Base-by-base conservation (phyloP, 2,113 vertebrate genomes). In the Forbesichthys agassizii region DNA sequence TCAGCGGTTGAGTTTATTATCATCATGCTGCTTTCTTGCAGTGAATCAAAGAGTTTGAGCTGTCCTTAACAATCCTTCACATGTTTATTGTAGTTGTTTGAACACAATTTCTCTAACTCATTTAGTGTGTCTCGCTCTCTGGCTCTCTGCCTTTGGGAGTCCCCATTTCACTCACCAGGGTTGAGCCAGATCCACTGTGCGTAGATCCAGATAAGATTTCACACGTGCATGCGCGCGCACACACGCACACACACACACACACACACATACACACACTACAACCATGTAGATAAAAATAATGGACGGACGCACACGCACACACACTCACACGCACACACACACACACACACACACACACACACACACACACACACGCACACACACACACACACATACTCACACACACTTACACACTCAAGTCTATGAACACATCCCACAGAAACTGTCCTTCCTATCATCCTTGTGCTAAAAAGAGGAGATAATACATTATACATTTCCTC, bases 341-440 rank as follows among this genome's bases (percentile, higher is more conserved):
- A n/a, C 47, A 33, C 61, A 51, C 14, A 61, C 33, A n/a, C n/a
- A n/a, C n/a, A n/a, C n/a, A n/a, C n/a, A n/a, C n/a, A n/a, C n/a
- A n/a, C n/a, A n/a, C n/a, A n/a, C n/a, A 33, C 7, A 52, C 61
- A 48, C 68, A n/a, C n/a, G n/a, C 33, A 2, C 9, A 55, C 47
- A n/a, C 47, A 33, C 61, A 8, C 33, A 14, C 33, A 47, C 58
- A 48, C 16, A 49, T 3, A 47, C 61, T 48, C 61, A 48, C 61
- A 62, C 1, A 48, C 27, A 48, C 62, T 52, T 12, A 33, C 7
- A 52, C 61, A 48, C 68, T 61, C 4, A 59, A 65, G 76, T 71
- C 64, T 74, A 58, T 88, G 84, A 89, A 58, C 68, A 82, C 48
- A 85, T 87, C 86, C 89, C 85, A 75, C 33, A 78, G 84, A 86